phyloP scores from a whole-genome alignment of 2,113 vertebrate species.

The Willisornis vidua region DNA sequence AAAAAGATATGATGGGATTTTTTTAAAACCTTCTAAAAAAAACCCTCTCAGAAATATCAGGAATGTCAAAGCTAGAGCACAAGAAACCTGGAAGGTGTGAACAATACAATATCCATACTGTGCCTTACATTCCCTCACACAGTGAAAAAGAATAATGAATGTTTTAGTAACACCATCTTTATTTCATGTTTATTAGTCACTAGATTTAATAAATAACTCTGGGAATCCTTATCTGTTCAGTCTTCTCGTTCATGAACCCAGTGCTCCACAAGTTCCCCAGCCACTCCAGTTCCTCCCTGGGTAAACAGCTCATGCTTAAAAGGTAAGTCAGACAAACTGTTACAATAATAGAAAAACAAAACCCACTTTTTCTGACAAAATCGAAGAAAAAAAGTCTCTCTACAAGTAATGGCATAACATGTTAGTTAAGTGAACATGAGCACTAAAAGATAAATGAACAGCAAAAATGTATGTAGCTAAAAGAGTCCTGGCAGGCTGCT shows the following conservation, averaged over 20 bases:
- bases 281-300: neutral
- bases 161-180: neutral
- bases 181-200: neutral
- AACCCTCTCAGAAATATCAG: neutral
- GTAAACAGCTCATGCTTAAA: neutral
- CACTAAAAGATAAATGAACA: neutral
- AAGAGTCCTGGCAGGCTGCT: neutral
- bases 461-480: neutral
- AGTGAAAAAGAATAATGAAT: neutral
- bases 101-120: neutral
- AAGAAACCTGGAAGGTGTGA: neutral
- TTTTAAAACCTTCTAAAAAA: neutral
- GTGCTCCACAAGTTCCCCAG: neutral
- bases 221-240: neutral
- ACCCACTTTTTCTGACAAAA: neutral
- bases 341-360: neutral
- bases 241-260: neutral
- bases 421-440: neutral
- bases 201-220: neutral
- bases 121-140: neutral
- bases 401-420: neutral
- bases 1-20: neutral
- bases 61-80: neutral
- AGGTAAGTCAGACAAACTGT: neutral
- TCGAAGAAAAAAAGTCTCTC: neutral